These are phyloP conservation scores for Ophthalmolycus amberensis DNA, from an alignment of 2,113 vertebrate species.

Conservation along the genomic window DNA sequence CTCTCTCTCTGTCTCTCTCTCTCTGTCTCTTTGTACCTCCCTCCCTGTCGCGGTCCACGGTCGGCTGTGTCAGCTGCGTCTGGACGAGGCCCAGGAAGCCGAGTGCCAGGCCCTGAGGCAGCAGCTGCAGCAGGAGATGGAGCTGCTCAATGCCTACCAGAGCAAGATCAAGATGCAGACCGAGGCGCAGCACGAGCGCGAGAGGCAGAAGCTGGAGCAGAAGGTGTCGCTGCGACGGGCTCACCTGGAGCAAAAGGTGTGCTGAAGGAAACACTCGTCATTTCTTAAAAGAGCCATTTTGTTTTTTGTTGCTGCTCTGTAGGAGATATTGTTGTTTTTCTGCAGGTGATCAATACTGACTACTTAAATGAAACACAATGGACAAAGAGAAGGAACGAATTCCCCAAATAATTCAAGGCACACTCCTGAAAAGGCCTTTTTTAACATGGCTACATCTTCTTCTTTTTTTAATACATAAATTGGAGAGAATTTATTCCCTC, in stretches of 20 bases:
- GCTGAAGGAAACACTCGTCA: constrained; percentile 2
- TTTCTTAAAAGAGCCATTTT: neutral
- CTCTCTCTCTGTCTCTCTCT: neutral
- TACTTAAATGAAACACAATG: neutral
- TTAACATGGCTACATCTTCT: neutral
- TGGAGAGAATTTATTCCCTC: neutral
- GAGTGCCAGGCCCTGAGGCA: constrained; percentile 98
- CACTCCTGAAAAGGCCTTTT: neutral
- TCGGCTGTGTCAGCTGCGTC: constrained; percentile 88
- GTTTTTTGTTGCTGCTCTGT: neutral
- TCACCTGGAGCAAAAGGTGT: constrained; percentile 97
- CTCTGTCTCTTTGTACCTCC: constrained; percentile 37
- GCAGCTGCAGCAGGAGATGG: constrained; percentile 99
- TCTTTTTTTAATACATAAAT: neutral
- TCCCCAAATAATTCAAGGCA: neutral
- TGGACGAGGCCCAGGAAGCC: constrained; percentile 98
- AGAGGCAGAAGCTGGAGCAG: constrained; percentile 98
- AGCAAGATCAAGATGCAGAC: constrained; percentile 99
- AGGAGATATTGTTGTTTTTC: neutral
- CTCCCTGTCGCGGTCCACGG: constrained; percentile 28
- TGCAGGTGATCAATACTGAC: neutral
- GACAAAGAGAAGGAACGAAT: neutral
- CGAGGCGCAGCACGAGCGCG: constrained; percentile 97
- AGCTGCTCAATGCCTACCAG: constrained; percentile 99
- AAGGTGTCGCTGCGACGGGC: constrained; percentile 96